Evolutionary conservation across 2,113 vertebrate genomes (phyloP).

Genomic region (Pampusana beccarii): DNA sequence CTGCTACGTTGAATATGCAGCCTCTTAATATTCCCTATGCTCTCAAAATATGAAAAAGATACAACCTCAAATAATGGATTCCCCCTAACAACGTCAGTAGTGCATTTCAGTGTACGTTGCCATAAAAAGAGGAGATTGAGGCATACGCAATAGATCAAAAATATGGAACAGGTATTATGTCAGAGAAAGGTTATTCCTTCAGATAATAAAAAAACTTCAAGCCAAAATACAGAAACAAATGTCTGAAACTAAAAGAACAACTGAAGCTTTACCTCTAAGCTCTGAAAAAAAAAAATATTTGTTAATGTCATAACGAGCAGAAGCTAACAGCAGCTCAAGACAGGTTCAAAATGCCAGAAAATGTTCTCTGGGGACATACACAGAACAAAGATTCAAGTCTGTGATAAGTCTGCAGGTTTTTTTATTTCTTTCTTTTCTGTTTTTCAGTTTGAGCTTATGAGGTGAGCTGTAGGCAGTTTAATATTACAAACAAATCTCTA

Average conservation of each 20-base stretch:
- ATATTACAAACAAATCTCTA: constrained; percentile 35
- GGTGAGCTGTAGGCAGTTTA: background rate
- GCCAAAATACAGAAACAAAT: constrained; percentile 6
- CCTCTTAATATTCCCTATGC: background rate
- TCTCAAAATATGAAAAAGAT: constrained; percentile 17
- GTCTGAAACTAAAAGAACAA: background rate
- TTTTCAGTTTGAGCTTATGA: background rate
- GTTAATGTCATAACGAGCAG: background rate
- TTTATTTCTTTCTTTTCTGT: background rate
- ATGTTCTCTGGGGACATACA: background rate
- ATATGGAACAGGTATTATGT: background rate
- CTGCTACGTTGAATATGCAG: constrained; percentile 5
- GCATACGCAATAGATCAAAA: constrained; percentile 9
- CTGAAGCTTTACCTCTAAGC: background rate
- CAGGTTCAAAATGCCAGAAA: background rate
- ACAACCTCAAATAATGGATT: background rate
- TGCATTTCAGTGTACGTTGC: background rate
- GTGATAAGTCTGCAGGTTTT: background rate
- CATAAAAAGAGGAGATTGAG: background rate
- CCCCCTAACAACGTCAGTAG: background rate
- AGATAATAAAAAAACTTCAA: constrained; percentile 8
- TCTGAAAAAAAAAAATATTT: background rate
- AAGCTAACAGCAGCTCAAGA: background rate
- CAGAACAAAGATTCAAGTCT: background rate
- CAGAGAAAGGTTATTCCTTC: constrained; percentile 30